phyloP scores from a whole-genome alignment of 2,113 vertebrate genomes.

The Myiozetetes cayanensis region DNA sequence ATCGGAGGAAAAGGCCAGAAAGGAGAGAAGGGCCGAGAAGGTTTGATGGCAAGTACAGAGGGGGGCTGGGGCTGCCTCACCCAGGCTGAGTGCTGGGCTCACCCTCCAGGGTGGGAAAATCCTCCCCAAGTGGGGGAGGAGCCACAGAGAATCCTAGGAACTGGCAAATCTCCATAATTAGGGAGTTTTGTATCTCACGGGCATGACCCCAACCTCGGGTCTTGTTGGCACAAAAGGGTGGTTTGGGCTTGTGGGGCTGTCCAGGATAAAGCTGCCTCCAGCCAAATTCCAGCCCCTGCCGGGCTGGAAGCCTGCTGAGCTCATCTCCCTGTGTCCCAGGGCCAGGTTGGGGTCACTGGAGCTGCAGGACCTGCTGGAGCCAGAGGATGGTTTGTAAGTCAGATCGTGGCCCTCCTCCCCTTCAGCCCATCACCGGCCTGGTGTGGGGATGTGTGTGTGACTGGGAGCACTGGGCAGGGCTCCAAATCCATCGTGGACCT shows the following conservation, averaged over 20 bases:
- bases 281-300: neutral
- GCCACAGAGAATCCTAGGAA: neutral
- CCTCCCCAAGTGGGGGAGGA: neutral
- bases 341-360: constrained; percentile 78
- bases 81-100: neutral
- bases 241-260: neutral
- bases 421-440: rapidly evolving
- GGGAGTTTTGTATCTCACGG: neutral
- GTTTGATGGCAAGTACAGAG: constrained; percentile 73
- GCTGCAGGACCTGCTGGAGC: constrained; percentile 73
- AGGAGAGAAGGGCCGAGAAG: constrained; percentile 80
- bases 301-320: neutral
- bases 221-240: neutral
- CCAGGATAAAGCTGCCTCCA: neutral
- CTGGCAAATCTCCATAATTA: rapidly evolving
- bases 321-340: constrained; percentile 54
- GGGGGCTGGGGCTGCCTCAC: neutral
- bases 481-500: rapidly evolving
- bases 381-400: constrained; percentile 74
- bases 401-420: rapidly evolving
- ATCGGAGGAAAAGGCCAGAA: constrained; percentile 73
- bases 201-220: rapidly evolving
- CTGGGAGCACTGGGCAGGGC: neutral
- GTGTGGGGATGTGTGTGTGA: rapidly evolving
- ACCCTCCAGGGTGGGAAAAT: too few relatives aligned